Evolutionary conservation across 2,888 invertebrate species (phyloP).

Genomic region (Agriopis aurantiaria): DNA sequence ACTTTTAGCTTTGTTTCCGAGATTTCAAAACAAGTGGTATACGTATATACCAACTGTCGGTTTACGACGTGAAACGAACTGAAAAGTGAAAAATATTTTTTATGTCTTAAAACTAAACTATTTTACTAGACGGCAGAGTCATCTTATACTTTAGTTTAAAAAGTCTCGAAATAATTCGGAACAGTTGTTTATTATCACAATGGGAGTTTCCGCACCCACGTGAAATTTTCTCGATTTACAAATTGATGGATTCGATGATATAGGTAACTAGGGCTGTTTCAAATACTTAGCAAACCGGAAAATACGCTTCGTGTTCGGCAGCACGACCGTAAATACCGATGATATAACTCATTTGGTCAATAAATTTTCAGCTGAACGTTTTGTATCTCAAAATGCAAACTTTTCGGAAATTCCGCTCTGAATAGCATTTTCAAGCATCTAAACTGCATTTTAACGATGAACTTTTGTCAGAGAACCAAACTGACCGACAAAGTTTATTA

Average conservation of each 20-base stretch:
- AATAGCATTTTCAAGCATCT: background rate
- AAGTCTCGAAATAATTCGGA: background rate
- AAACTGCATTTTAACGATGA: too few species aligned
- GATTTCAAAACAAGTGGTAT: too few species aligned
- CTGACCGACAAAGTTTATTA: too few species aligned
- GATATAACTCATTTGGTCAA: background rate
- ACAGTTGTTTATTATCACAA: constrained; percentile 12
- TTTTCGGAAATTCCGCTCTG: background rate
- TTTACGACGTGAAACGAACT: too few species aligned
- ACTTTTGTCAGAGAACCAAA: too few species aligned
- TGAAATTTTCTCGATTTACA: constrained; percentile 1
- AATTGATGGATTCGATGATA: constrained; percentile 14
- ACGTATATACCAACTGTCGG: too few species aligned
- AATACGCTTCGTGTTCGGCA: background rate
- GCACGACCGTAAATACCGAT: background rate
- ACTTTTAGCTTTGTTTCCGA: too few species aligned
- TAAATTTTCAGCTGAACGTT: background rate
- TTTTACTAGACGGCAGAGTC: background rate
- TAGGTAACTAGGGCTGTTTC: constrained; percentile 1
- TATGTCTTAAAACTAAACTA: too few species aligned
- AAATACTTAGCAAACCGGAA: background rate
- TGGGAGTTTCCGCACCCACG: constrained; percentile 11
- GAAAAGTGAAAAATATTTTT: too few species aligned
- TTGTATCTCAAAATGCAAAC: background rate
- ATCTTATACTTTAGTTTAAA: background rate